These are phyloP conservation scores for Anguilla marmorata DNA, from an alignment of 2,797 vertebrate species.

Conservation along the genomic window DNA sequence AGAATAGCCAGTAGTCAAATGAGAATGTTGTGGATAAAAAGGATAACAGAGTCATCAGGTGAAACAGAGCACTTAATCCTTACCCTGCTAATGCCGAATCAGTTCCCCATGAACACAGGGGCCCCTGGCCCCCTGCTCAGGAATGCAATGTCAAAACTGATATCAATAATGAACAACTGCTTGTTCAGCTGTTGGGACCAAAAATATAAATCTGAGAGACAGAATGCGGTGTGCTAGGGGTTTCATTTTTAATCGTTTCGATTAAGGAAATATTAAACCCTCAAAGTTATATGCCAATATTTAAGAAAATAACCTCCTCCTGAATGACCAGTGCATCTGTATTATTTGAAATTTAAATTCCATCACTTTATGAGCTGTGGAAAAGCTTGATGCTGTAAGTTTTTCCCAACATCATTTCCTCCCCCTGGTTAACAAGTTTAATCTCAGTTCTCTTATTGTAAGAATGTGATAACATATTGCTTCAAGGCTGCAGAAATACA, in stretches of 20 bases:
- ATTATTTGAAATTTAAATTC: not conserved
- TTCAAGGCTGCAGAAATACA: not conserved
- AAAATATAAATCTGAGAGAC: not conserved
- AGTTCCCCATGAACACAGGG: not conserved
- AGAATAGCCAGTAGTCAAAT: not conserved
- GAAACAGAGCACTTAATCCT: not conserved
- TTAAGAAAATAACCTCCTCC: not conserved
- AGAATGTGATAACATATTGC: conserved; percentile 35
- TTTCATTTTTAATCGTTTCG: not conserved
- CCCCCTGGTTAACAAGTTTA: not conserved
- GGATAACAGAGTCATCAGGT: not conserved
- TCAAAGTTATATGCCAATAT: not conserved
- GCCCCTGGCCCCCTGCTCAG: not conserved
- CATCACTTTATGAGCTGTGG: not conserved
- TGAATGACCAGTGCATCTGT: not conserved
- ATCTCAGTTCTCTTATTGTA: not conserved
- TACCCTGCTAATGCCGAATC: not conserved
- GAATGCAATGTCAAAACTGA: not conserved
- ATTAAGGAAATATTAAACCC: not conserved
- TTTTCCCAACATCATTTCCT: not conserved
- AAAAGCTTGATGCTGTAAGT: not conserved
- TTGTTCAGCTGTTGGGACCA: not conserved
- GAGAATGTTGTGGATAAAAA: not conserved
- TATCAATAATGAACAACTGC: not conserved
- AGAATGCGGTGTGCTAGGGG: not conserved